phyloP scores from a whole-genome alignment of 2,113 vertebrate genomes.

The Microcebus jonahi region DNA sequence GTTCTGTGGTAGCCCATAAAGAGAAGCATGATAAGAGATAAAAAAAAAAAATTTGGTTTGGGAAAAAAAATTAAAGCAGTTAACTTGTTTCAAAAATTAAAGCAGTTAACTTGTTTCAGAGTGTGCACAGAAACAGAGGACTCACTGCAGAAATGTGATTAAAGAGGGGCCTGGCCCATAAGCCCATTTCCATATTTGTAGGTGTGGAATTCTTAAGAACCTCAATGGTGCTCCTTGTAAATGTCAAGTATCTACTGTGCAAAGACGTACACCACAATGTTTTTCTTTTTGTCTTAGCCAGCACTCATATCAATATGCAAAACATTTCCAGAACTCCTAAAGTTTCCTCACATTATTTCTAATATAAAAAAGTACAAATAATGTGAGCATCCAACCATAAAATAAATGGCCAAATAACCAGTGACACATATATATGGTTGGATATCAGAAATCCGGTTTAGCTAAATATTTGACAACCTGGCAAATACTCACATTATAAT shows the following conservation, averaged over 20 bases:
- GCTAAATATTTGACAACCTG: slow-evolving; percentile 9
- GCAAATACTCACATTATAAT: slow-evolving; percentile 54
- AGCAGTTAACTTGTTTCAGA: slow-evolving; percentile 16
- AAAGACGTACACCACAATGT: slow-evolving; percentile 16
- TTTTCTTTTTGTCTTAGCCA: slow-evolving; percentile 46
- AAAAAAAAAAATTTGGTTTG: not conserved
- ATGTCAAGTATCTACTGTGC: slow-evolving; percentile 33
- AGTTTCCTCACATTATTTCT: slow-evolving; percentile 37
- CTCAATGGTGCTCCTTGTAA: slow-evolving; percentile 28
- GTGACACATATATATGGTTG: not conserved
- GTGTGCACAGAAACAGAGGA: slow-evolving; percentile 32
- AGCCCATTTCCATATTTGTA: slow-evolving; percentile 43
- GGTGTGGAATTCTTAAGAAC: slow-evolving; percentile 37
- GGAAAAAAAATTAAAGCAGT: slow-evolving; percentile 50
- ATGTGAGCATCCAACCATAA: slow-evolving; percentile 30
- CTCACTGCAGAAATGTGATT: slow-evolving; percentile 51
- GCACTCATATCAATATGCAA: slow-evolving; percentile 42
- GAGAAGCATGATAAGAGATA: slow-evolving; percentile 26
- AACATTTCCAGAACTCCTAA: slow-evolving; percentile 28
- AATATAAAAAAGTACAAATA: slow-evolving; percentile 60
- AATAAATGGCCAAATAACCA: slow-evolving; percentile 21
- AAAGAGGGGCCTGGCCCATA: slow-evolving; percentile 5
- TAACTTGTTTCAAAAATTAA: slow-evolving; percentile 50
- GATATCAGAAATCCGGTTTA: slow-evolving; percentile 52
- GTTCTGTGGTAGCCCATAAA: slow-evolving; percentile 38